Conservation (phyloP, 2,797 vertebrate genomes). For the Poeciliopsis turneri region DNA sequence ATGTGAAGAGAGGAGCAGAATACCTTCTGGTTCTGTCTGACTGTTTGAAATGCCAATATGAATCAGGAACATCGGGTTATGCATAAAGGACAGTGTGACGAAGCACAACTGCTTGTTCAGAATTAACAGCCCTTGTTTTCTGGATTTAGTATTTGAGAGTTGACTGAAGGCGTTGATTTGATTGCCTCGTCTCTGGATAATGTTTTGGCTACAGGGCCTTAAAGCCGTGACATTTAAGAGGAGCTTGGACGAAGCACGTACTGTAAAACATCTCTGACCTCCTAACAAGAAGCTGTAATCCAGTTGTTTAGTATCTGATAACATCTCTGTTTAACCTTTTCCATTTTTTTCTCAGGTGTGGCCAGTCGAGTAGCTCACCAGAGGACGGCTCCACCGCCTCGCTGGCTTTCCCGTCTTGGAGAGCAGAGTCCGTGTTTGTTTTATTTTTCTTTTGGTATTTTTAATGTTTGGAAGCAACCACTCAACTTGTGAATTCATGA, state of each 20-base stretch:
- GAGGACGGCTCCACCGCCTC: conserved; percentile 32
- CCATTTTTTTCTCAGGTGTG: conserved; percentile 61
- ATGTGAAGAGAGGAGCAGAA: not conserved
- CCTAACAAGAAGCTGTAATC: not conserved
- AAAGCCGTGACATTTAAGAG: not conserved
- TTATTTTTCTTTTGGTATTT: conserved; percentile 32
- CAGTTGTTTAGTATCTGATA: conserved; percentile 2
- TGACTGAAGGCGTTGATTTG: not conserved
- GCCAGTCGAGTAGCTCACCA: conserved; percentile 44
- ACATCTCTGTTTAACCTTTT: conserved; percentile 7
- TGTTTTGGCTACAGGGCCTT: not conserved
- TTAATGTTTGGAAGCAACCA: conserved; percentile 66
- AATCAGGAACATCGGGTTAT: not conserved
- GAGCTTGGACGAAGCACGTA: not conserved
- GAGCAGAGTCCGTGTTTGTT: conserved; percentile 31
- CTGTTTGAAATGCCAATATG: not conserved
- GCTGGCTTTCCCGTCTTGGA: conserved; percentile 34
- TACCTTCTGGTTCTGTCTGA: not conserved
- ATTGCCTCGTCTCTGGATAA: not conserved
- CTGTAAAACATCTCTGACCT: not conserved
- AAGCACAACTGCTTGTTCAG: not conserved
- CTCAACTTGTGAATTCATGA: conserved; percentile 83
- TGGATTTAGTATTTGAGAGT: not conserved
- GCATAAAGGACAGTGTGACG: not conserved
- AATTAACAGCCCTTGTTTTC: not conserved